Evolutionary conservation across 2,113 vertebrate species (phyloP), one percentile per base, ranked within the genome.

Genomic region (Cariama cristata): DNA sequence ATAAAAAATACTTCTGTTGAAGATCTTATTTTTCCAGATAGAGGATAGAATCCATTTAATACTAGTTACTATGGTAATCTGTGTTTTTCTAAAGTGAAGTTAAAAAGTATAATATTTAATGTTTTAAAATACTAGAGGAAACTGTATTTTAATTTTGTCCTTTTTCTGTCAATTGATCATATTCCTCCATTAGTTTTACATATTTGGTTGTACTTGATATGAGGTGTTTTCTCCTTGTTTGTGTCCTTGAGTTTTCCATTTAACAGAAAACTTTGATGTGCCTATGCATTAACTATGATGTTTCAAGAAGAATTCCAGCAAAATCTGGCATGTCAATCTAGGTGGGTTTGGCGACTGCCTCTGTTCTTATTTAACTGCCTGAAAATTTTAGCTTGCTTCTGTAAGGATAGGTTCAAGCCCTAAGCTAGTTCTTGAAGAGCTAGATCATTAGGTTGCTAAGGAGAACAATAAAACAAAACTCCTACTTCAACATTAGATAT

Each of bases 381-480:
- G 50, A 35, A 82, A 68, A 32, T 83, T 88, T 85, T 40, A 73
- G 35, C 35, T 64, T 72, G 8, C 47, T 88, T 55, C 47, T 38
- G 9, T 69, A 38, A 80, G 77, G 77, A 47, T 14, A 63, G 32
- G 68, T 84, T 93, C 30, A 35, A 90, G 35, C 49, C 33, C 49
- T 90, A 24, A 82, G 32, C 47, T 79, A 6, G 27, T 55, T 94
- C 67, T 82, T 8, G 11, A 74, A 68, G 32, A 87, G 21, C 44
- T 64, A 49, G 66, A 62, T 79, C 5, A 2, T 90, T 79, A 83
- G 40, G 47, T 87, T 88, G 76, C 91, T 80, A 73, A 90, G 89
- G 80, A 92, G 92, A 93, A 89, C 38, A 92, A 95, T 87, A 87
- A 93, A 91, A 95, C 79, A 93, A 91, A 95, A 68, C 81, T 90